Percentiles rank a stretch among this genome's conserved stretches.
These are phyloP conservation scores for Drosophila longiperda DNA, from an alignment of 2,888 invertebrate genomes.

Conservation along the genomic window DNA sequence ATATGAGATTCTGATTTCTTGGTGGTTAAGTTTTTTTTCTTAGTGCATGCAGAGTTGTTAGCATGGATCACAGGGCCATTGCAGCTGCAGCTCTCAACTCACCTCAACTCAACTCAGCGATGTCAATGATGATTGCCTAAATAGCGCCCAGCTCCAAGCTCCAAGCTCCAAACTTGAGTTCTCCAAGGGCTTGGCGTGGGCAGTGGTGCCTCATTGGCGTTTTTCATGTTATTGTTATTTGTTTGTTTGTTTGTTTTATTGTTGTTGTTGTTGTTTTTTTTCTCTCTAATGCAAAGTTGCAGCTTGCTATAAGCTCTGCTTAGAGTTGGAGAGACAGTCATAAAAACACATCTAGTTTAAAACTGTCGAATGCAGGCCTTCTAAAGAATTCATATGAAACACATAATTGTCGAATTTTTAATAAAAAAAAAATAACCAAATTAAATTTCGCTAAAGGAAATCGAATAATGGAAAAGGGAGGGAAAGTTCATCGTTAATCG, in stretches of 20 bases:
- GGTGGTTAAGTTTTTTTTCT: not conserved
- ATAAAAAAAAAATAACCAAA: conserved; percentile 2
- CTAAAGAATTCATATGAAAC: conserved; percentile 19
- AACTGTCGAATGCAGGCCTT: conserved; percentile 32
- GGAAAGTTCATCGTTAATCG: not conserved
- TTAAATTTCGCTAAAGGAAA: not conserved
- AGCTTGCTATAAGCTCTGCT: conserved; percentile 14
- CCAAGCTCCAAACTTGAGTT: conserved; percentile 16
- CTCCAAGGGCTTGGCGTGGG: conserved; percentile 72
- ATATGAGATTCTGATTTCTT: not conserved
- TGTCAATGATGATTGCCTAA: conserved; percentile 18
- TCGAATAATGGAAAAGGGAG: not conserved
- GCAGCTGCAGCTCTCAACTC: conserved; percentile 14
- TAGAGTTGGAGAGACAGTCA: not conserved
- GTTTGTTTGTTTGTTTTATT: conserved; percentile 15
- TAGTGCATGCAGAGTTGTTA: conserved; percentile 42
- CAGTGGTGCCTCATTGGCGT: conserved; percentile 43
- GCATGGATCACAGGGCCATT: conserved; percentile 1
- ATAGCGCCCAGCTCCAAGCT: not conserved
- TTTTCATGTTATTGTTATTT: conserved; percentile 26
- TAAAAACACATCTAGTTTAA: conserved; percentile 14
- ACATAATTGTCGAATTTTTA: not conserved
- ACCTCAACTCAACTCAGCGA: conserved; percentile 5
- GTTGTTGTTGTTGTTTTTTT: conserved; percentile 5
- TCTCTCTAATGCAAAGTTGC: conserved; percentile 20